Percentiles rank a stretch among this genome's conserved stretches.
phyloP scores from a whole-genome alignment of 2,888 invertebrate genomes.

The Caenorhabditis macrosperma region DNA sequence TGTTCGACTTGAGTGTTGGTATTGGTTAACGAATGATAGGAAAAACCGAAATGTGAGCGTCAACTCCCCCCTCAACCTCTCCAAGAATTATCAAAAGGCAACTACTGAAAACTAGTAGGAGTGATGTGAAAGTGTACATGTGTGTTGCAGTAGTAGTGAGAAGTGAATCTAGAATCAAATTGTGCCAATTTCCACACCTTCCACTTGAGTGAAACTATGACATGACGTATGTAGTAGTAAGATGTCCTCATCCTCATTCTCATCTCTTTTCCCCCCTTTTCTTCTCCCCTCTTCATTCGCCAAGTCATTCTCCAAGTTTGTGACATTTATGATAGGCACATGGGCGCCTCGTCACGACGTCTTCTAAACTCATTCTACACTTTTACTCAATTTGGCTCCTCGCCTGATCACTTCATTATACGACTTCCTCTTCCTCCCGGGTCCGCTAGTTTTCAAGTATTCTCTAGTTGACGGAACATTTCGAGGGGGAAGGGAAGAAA shows the following conservation, averaged over 20 bases:
- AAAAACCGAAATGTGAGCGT: background rate
- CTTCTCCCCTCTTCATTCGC: background rate
- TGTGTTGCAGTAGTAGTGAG: too few relatives aligned
- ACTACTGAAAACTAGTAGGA: too few relatives aligned
- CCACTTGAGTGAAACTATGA: constrained; percentile 30
- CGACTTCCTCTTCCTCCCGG: constrained; percentile 13
- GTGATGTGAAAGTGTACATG: too few relatives aligned
- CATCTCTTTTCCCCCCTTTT: background rate
- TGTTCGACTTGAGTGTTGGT: background rate
- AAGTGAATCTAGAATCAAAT: constrained; percentile 15
- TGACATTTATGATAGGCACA: constrained; percentile 49
- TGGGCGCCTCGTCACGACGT: background rate
- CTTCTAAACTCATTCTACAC: constrained; percentile 17
- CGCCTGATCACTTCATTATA: constrained; percentile 30
- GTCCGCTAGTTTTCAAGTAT: constrained; percentile 19
- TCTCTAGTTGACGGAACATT: constrained; percentile 23
- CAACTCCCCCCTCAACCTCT: background rate
- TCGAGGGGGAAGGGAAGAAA: background rate
- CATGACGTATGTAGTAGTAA: constrained; percentile 6
- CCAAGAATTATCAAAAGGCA: too few relatives aligned
- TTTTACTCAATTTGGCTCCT: constrained; percentile 44
- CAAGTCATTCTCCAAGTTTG: constrained; percentile 2
- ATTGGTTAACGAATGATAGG: background rate
- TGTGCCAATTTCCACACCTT: constrained; percentile 11
- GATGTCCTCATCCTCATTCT: constrained; percentile 8